These are phyloP conservation scores for Cydia pomonella DNA, from an alignment of 1,140 invertebrate species.

Conservation along the genomic window DNA sequence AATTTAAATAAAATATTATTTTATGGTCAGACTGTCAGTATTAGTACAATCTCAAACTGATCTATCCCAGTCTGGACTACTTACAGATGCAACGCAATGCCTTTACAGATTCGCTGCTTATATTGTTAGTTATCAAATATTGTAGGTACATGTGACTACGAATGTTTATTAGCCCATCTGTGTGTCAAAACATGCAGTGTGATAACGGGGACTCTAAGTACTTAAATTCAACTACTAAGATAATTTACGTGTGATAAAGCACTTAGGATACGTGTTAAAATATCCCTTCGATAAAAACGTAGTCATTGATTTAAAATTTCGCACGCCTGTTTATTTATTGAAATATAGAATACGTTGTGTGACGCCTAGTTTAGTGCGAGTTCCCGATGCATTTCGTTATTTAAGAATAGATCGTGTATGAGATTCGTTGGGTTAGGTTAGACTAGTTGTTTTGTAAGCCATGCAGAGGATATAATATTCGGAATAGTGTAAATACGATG, in stretches of 20 bases:
- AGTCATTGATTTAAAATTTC: conserved; percentile 32
- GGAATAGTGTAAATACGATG: conserved; percentile 54
- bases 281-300: conserved; percentile 34
- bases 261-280: conserved; percentile 43
- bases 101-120: conserved; percentile 19
- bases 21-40: conserved; percentile 12
- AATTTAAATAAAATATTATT: neutral
- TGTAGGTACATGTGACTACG: conserved; percentile 11
- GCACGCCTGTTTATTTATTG: conserved; percentile 30
- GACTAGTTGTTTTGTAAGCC: conserved; percentile 34
- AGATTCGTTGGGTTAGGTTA: conserved; percentile 39
- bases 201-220: conserved; percentile 17
- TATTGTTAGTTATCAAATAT: conserved; percentile 18
- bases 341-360: conserved; percentile 24
- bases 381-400: conserved; percentile 49
- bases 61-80: conserved; percentile 21
- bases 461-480: conserved; percentile 47
- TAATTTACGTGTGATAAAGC: conserved; percentile 59
- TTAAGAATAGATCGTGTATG: conserved; percentile 44
- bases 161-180: neutral
- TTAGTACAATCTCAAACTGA: conserved; percentile 33
- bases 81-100: conserved; percentile 1
- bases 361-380: conserved; percentile 29
- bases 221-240: conserved; percentile 42
- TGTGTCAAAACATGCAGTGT: neutral